Percentiles rank a stretch among this genome's conserved stretches.
These are phyloP conservation scores for Onychomys arenicola DNA, from an alignment of 2,797 vertebrate genomes.

Conservation along the genomic window DNA sequence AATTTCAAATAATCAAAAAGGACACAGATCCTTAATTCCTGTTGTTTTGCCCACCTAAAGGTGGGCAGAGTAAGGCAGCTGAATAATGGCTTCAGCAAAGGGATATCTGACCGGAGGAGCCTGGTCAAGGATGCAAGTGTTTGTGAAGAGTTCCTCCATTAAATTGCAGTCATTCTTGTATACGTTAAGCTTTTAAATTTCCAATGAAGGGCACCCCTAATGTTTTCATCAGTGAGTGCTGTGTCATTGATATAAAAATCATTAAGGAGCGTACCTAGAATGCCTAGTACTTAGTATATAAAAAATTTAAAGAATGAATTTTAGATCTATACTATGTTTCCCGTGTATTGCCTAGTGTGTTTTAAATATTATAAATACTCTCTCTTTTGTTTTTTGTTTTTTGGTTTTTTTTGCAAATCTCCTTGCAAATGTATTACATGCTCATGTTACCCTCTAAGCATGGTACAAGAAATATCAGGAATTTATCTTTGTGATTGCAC, in stretches of 20 bases:
- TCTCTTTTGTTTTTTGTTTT: not conserved
- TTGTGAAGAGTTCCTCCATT: not conserved
- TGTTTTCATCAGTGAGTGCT: constrained; percentile 5
- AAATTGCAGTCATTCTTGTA: not conserved
- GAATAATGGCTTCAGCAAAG: not conserved
- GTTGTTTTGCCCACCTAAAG: not conserved
- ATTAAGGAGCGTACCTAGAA: not conserved
- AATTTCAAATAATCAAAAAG: not conserved
- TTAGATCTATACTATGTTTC: constrained; percentile 2
- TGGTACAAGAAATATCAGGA: not conserved
- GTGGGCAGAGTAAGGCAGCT: not conserved
- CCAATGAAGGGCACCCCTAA: not conserved
- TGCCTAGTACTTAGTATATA: not conserved
- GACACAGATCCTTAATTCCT: not conserved
- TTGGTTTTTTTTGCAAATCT: not conserved
- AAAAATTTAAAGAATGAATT: constrained; percentile 27
- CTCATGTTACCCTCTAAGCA: not conserved
- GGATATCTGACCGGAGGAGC: not conserved
- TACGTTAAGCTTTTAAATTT: constrained; percentile 11
- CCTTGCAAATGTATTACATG: not conserved
- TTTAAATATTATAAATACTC: not conserved
- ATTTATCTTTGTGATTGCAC: not conserved
- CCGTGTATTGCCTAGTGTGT: not conserved
- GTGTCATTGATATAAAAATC: not conserved
- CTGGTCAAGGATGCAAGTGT: not conserved